A percentile compares a stretch with the other conserved stretches of the same genome.
These are phyloP conservation scores for Gymnoscopelus microlampas DNA, from an alignment of 2,797 vertebrate genomes.

Conservation along the genomic window DNA sequence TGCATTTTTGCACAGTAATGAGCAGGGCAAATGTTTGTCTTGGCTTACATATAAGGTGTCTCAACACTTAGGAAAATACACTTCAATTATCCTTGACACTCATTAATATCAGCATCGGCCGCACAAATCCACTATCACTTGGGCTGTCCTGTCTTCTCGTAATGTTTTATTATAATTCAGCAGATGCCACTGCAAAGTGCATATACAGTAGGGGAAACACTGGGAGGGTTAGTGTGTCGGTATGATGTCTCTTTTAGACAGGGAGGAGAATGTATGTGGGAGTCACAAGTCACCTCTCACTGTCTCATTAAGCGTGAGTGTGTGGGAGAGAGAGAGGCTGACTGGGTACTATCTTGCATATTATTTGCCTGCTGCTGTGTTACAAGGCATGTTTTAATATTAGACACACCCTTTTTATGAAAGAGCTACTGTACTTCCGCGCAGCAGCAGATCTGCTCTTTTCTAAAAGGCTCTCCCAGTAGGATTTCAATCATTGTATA, in stretches of 20 bases:
- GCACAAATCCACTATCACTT: too few species aligned
- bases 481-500: too few species aligned
- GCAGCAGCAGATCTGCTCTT: neutral
- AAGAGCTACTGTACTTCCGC: neutral
- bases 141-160: too few species aligned
- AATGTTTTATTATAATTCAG: too few species aligned
- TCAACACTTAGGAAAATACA: too few species aligned
- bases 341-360: neutral
- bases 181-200: too few species aligned
- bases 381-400: neutral
- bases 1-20: too few species aligned
- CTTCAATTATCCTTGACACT: too few species aligned
- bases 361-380: slow-evolving; percentile 4
- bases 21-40: too few species aligned
- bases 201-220: neutral
- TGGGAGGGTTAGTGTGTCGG: neutral
- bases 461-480: neutral
- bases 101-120: too few species aligned
- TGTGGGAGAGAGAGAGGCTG: slow-evolving; percentile 45
- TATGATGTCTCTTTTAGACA: slow-evolving; percentile 36
- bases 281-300: slow-evolving; percentile 46
- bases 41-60: too few species aligned
- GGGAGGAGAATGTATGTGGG: slow-evolving; percentile 22
- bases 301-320: slow-evolving; percentile 55
- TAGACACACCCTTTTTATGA: slow-evolving; percentile 7